phyloP scores from a whole-genome alignment of 2,888 invertebrate species.

The Lottia scabra region DNA sequence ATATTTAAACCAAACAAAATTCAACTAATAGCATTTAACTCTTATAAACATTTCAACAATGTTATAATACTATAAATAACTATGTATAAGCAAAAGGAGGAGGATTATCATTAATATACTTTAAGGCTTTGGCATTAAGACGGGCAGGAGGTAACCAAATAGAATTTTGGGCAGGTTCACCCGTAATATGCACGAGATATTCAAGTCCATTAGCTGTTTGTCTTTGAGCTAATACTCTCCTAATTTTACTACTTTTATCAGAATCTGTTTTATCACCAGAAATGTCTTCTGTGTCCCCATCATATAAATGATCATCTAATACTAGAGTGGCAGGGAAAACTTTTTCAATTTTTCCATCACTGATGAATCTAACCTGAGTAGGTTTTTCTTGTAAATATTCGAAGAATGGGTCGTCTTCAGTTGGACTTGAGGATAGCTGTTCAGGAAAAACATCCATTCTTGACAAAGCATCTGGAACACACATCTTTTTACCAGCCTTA shows the following conservation, averaged over 20 bases:
- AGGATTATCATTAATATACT: neutral
- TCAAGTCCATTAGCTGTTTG: neutral
- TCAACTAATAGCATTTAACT: too few species aligned
- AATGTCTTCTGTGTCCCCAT: neutral
- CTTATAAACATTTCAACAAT: too few species aligned
- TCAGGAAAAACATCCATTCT: conserved; percentile 1
- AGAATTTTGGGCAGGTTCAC: neutral
- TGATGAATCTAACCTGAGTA: conserved; percentile 7
- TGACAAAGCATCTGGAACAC: conserved; percentile 5
- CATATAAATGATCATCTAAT: neutral
- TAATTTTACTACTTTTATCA: neutral
- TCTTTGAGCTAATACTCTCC: neutral
- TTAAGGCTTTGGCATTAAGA: neutral
- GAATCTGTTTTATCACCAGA: neutral
- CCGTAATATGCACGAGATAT: neutral
- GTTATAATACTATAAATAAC: too few species aligned
- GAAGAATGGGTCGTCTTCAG: conserved; percentile 17
- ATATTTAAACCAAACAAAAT: too few species aligned
- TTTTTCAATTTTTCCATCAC: neutral
- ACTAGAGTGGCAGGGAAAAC: neutral
- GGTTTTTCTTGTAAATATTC: conserved; percentile 12
- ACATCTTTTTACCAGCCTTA: conserved; percentile 9
- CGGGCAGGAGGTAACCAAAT: neutral
- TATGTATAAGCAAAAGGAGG: neutral
- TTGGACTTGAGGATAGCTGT: conserved; percentile 9